Percentiles rank a stretch among this genome's conserved stretches.
Conservation (phyloP, 2,888 invertebrate genomes). For the Tortrix viridana region DNA sequence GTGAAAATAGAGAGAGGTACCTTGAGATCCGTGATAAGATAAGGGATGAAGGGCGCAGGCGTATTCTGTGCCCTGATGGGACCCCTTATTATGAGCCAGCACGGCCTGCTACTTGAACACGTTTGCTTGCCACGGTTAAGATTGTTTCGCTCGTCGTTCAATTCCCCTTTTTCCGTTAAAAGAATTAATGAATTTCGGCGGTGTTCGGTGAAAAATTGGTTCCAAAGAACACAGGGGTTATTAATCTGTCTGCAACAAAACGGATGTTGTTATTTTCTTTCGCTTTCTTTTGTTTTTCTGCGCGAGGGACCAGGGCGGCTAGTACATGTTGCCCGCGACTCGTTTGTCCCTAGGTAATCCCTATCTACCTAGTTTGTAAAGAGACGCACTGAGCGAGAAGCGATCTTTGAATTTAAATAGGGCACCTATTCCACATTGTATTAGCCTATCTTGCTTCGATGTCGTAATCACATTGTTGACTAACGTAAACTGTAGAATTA, state of each 20-base stretch:
- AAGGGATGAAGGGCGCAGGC: conserved; percentile 56
- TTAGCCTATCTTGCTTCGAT: no score
- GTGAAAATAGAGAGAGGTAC: conserved; percentile 35
- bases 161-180: conserved; percentile 53
- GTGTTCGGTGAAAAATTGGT: conserved; percentile 33
- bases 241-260: conserved; percentile 32
- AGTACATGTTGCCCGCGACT: no score
- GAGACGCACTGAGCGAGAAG: no score
- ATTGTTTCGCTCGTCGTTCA: conserved; percentile 64
- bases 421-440: no score
- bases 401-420: no score
- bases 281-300: conserved; percentile 20
- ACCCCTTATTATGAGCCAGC: conserved; percentile 78
- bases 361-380: no score
- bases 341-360: no score
- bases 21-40: conserved; percentile 60
- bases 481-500: no score
- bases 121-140: conserved; percentile 75
- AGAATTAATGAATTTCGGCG: conserved; percentile 34
- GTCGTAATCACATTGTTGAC: no score
- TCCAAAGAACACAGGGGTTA: conserved; percentile 25
- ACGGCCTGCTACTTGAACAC: conserved; percentile 78
- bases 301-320: neutral
- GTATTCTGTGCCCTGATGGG: conserved; percentile 55
- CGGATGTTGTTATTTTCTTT: conserved; percentile 28